Conservation (phyloP, 2,888 invertebrate species). For the Lycocerus yunnanus region DNA sequence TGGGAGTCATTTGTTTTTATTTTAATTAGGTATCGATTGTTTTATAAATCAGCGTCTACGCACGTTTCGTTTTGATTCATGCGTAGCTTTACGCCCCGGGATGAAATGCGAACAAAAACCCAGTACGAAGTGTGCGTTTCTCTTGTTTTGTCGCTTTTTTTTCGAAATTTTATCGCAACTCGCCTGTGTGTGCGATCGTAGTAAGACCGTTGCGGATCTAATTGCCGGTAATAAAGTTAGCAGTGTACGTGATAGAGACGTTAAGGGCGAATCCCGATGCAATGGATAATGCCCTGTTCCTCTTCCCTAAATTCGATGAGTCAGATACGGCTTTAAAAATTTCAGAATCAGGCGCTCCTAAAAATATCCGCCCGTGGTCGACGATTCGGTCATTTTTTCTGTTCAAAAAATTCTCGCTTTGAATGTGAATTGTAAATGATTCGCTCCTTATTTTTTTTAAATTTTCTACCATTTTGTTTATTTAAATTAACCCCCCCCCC, state of each 20-base stretch:
- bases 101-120: neutral
- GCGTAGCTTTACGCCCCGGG: neutral
- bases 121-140: neutral
- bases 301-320: no score
- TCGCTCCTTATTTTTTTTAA: no score
- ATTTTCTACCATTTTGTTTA: no score
- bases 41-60: neutral
- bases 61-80: slow-evolving; percentile 1
- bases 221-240: neutral
- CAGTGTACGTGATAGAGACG: neutral
- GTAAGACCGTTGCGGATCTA: neutral
- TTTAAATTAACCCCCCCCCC: no score
- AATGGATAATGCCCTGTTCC: no score
- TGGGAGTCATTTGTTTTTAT: neutral
- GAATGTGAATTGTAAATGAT: no score
- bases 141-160: neutral
- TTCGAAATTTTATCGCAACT: neutral
- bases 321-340: no score
- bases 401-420: no score
- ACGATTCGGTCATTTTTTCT: no score
- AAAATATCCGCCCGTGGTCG: neutral
- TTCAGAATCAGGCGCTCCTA: neutral
- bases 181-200: neutral
- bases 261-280: no score
- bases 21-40: neutral